phyloP scores from a whole-genome alignment of 2,797 vertebrate genomes.

The Halcyon badia region DNA sequence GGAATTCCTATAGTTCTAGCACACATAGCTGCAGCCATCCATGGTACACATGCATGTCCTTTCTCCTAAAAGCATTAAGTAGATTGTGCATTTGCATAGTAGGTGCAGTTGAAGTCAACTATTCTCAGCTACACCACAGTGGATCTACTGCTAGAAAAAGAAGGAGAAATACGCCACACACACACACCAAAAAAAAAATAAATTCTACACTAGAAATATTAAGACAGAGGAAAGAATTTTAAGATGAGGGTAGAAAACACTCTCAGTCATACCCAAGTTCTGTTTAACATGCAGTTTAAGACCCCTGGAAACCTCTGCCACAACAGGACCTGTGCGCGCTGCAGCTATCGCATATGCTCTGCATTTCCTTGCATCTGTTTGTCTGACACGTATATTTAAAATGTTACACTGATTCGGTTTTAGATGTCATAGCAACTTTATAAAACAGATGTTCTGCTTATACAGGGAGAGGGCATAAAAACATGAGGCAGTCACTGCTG shows the following conservation, averaged over 20 bases:
- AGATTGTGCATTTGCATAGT: not conserved
- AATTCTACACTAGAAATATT: not conserved
- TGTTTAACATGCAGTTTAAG: not conserved
- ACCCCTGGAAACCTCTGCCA: not conserved
- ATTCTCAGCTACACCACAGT: not conserved
- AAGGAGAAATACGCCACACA: not conserved
- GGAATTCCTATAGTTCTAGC: not conserved
- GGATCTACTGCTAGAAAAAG: not conserved
- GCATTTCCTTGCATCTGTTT: not conserved
- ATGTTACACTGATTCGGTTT: not conserved
- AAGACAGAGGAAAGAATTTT: not conserved
- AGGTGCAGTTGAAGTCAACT: not conserved
- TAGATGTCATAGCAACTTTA: not conserved
- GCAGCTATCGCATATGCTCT: not conserved
- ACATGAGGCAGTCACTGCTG: not conserved
- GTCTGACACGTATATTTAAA: not conserved
- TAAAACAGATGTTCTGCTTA: not conserved
- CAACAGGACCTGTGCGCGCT: fast-evolving
- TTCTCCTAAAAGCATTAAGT: not conserved
- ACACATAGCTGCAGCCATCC: not conserved
- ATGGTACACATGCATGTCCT: not conserved
- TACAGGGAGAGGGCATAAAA: not conserved
- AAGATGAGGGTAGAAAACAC: not conserved
- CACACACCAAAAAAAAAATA: not conserved
- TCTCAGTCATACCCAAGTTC: not conserved